These are phyloP conservation scores for Isoperla grammatica DNA, from an alignment of 2,888 invertebrate species.

Conservation along the genomic window DNA sequence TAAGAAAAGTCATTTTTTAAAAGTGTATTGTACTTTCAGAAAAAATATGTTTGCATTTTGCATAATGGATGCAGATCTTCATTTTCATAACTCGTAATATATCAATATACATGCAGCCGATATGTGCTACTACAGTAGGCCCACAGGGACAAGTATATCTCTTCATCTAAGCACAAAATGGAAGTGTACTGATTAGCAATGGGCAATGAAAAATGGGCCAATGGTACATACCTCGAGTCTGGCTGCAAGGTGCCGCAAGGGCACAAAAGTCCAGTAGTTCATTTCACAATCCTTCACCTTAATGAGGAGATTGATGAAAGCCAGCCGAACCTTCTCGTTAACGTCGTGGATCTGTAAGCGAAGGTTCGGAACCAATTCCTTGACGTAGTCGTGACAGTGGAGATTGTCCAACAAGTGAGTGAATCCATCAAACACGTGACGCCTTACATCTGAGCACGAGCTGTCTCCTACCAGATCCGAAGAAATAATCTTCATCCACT, in stretches of 20 bases:
- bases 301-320: neutral
- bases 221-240: neutral
- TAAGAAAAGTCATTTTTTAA: no score
- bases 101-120: no score
- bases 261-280: neutral
- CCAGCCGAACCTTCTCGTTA: neutral
- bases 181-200: no score
- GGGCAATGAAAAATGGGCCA: no score
- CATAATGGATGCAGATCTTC: no score
- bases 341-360: neutral
- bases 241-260: neutral
- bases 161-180: no score
- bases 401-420: neutral
- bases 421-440: neutral
- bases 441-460: neutral
- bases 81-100: no score
- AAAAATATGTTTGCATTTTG: no score
- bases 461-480: constrained; percentile 23
- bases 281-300: neutral
- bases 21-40: no score
- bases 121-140: no score
- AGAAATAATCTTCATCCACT: constrained; percentile 27
- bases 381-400: neutral
- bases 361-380: neutral
- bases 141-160: no score